Percentiles rank a stretch among this genome's conserved stretches.
phyloP scores from a whole-genome alignment of 2,797 vertebrate species.

The Anabacerthia variegaticeps region DNA sequence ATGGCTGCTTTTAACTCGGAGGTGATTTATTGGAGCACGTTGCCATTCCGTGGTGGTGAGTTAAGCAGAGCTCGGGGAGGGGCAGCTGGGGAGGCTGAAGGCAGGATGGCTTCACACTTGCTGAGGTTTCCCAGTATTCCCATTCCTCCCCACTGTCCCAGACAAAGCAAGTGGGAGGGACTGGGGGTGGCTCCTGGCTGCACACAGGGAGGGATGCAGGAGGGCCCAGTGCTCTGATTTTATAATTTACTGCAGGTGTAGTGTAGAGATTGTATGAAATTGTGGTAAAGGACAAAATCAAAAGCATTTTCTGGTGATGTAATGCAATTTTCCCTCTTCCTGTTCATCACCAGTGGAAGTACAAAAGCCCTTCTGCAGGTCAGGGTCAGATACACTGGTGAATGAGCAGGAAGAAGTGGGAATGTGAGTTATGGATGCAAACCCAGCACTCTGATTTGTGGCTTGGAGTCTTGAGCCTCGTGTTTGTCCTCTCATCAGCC shows the following conservation, averaged over 20 bases:
- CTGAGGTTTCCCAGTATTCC: neutral
- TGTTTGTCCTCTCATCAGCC: neutral
- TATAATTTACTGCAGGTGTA: neutral
- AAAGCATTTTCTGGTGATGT: neutral
- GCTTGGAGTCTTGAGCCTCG: neutral
- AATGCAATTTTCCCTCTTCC: neutral
- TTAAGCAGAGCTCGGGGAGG: neutral
- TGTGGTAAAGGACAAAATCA: neutral
- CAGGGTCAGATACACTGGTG: neutral
- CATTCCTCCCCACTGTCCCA: neutral
- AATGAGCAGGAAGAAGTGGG: neutral
- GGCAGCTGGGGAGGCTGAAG: neutral
- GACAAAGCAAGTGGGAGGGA: fast-evolving
- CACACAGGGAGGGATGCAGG: fast-evolving
- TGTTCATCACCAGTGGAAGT: neutral
- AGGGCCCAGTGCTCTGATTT: fast-evolving
- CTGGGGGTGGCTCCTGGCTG: neutral
- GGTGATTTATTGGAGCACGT: slow-evolving; percentile 30
- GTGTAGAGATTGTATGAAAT: neutral
- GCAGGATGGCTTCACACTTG: neutral
- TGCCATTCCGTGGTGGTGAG: neutral
- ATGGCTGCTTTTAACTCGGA: slow-evolving; percentile 31
- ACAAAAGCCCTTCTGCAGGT: neutral
- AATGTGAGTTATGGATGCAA: fast-evolving
- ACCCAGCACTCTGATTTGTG: neutral